A percentile compares a stretch with the other conserved stretches of the same genome.
Conservation (phyloP, 1,140 invertebrate genomes). For the Drosophila funebris region DNA sequence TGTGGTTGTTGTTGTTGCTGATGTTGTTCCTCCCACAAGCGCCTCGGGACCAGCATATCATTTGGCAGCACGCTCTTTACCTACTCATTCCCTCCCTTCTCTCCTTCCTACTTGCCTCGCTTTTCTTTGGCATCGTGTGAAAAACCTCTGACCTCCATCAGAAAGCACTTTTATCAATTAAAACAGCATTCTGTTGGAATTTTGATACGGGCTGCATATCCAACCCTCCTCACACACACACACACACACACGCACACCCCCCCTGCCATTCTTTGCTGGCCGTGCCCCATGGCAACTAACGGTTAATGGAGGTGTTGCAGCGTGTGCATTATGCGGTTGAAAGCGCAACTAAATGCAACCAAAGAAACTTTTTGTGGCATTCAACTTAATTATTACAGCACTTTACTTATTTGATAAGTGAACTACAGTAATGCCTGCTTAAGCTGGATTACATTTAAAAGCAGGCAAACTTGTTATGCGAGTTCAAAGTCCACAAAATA, state of each 20-base stretch:
- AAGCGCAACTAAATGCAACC: conserved; percentile 46
- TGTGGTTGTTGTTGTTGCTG: conserved; percentile 4
- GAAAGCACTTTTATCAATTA: conserved; percentile 67
- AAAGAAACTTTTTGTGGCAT: conserved; percentile 33
- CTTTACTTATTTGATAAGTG: not conserved
- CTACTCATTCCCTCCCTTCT: not conserved
- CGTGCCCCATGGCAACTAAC: conserved; percentile 51
- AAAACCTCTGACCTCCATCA: conserved; percentile 61
- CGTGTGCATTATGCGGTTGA: conserved; percentile 35
- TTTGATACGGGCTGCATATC: conserved; percentile 48
- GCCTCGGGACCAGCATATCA: conserved; percentile 32
- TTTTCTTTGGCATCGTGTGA: conserved; percentile 59
- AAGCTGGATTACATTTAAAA: not conserved
- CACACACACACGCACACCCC: not conserved
- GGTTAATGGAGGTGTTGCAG: conserved; percentile 37
- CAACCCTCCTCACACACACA: not conserved
- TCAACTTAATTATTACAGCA: conserved; percentile 1
- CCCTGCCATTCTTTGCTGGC: not conserved
- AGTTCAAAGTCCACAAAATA: too few relatives aligned
- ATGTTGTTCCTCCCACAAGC: conserved; percentile 19
- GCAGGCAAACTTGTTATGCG: too few relatives aligned
- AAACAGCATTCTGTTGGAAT: conserved; percentile 48
- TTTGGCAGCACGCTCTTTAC: conserved; percentile 17
- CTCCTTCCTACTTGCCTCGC: conserved; percentile 3
- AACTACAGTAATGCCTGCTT: not conserved